These are phyloP conservation scores for Diarsia brunnea DNA, from an alignment of 2,888 invertebrate genomes.

Conservation along the genomic window DNA sequence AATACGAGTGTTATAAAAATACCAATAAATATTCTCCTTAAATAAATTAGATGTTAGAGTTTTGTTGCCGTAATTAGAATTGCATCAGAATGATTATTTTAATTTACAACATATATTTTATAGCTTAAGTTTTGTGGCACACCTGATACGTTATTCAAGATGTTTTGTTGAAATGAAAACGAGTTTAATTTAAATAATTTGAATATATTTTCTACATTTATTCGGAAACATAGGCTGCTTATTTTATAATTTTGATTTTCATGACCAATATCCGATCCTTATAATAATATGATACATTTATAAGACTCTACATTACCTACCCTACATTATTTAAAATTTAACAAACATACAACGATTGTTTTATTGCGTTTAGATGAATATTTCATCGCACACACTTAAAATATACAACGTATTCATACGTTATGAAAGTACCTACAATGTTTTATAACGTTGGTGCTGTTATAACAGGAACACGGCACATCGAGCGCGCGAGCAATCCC, in stretches of 20 bases:
- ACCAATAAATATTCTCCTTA: slow-evolving; percentile 50
- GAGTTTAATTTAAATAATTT: slow-evolving; percentile 34
- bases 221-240: background rate
- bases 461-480: slow-evolving; percentile 60
- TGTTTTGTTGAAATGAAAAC: slow-evolving; percentile 27
- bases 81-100: slow-evolving; percentile 47
- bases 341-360: background rate
- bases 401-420: slow-evolving; percentile 48
- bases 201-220: slow-evolving; percentile 15
- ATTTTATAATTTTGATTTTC: slow-evolving; percentile 1
- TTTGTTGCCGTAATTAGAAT: slow-evolving; percentile 45
- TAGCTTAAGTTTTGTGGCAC: slow-evolving; percentile 37
- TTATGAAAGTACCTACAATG: slow-evolving; percentile 55
- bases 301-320: background rate
- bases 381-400: slow-evolving; percentile 38
- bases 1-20: slow-evolving; percentile 58
- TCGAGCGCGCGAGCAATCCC: slow-evolving; percentile 61
- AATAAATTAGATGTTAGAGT: slow-evolving; percentile 40
- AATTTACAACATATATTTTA: slow-evolving; percentile 51
- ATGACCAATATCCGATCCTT: background rate
- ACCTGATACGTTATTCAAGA: slow-evolving; percentile 33
- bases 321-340: background rate
- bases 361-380: slow-evolving; percentile 13
- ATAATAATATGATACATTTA: background rate
- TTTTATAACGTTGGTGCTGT: slow-evolving; percentile 55